Percentiles rank a stretch among this genome's conserved stretches.
phyloP scores from a whole-genome alignment of 2,113 vertebrate species.

The Peromyscus polionotus region DNA sequence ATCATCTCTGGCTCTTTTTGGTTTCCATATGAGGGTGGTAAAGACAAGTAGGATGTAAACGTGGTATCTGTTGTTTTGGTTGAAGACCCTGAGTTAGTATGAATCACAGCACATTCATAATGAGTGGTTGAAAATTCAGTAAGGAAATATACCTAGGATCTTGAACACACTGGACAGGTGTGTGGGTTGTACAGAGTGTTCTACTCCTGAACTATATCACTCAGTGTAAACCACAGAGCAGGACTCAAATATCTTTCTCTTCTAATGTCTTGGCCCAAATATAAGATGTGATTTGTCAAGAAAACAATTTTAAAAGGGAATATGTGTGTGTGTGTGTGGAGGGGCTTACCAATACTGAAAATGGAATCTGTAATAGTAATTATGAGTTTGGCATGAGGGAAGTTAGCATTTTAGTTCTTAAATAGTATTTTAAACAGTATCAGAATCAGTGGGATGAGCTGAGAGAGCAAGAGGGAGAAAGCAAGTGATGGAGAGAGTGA shows the following conservation, averaged over 20 bases:
- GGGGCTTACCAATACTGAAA: background rate
- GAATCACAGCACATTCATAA: constrained; percentile 63
- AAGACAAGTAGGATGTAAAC: background rate
- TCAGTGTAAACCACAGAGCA: constrained; percentile 62
- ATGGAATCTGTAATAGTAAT: background rate
- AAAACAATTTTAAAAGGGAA: background rate
- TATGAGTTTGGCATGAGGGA: background rate
- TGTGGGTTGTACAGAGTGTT: background rate
- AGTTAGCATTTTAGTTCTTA: constrained; percentile 26
- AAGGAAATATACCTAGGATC: background rate
- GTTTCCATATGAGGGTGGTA: background rate
- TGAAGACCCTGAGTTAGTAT: constrained; percentile 63
- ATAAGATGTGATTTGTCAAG: background rate
- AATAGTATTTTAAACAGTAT: background rate
- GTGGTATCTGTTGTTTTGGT: constrained; percentile 36
- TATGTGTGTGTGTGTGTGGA: background rate
- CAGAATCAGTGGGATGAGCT: background rate
- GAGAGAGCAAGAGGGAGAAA: background rate
- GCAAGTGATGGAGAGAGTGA: background rate
- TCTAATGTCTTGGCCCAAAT: background rate
- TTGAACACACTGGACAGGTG: no score
- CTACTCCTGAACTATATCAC: no score
- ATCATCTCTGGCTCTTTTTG: background rate
- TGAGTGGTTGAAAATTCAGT: constrained; percentile 73
- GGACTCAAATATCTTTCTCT: constrained; percentile 44